Evolutionary conservation across 2,888 invertebrate genomes (phyloP).

Genomic region (Nephrotoma flavescens): DNA sequence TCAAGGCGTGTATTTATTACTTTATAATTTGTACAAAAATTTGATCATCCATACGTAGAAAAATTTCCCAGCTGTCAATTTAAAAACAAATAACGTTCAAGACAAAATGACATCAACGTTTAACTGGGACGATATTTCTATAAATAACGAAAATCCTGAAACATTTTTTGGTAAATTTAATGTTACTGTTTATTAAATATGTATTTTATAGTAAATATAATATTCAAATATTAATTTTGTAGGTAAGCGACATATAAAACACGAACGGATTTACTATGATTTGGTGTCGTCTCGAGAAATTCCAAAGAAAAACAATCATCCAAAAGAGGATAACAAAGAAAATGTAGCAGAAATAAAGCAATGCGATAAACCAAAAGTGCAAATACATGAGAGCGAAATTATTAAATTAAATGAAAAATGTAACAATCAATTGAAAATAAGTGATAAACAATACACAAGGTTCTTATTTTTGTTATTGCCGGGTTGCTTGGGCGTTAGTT

Average conservation of each 20-base stretch:
- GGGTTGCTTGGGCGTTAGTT: too few species aligned
- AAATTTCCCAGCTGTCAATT: not conserved
- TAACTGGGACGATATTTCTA: not conserved
- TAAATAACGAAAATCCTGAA: not conserved
- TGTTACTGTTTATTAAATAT: not conserved
- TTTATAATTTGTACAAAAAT: not conserved
- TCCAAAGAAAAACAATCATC: not conserved
- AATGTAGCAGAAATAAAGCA: not conserved
- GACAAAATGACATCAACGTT: not conserved
- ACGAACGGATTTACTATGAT: not conserved
- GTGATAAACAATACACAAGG: not conserved
- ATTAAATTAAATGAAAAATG: not conserved
- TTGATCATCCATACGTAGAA: not conserved
- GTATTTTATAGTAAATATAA: not conserved
- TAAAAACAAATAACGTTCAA: not conserved
- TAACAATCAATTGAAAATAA: not conserved
- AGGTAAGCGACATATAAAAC: not conserved
- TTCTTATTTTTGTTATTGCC: not conserved
- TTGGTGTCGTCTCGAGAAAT: not conserved
- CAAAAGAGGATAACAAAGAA: not conserved
- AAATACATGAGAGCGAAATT: not conserved
- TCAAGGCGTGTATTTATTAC: too few species aligned
- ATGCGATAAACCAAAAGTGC: not conserved
- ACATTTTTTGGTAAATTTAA: not conserved
- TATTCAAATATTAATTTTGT: not conserved